These are phyloP conservation scores for Sinocyclocheilus rhinocerous DNA, from an alignment of 2,113 vertebrate genomes.

Conservation along the genomic window DNA sequence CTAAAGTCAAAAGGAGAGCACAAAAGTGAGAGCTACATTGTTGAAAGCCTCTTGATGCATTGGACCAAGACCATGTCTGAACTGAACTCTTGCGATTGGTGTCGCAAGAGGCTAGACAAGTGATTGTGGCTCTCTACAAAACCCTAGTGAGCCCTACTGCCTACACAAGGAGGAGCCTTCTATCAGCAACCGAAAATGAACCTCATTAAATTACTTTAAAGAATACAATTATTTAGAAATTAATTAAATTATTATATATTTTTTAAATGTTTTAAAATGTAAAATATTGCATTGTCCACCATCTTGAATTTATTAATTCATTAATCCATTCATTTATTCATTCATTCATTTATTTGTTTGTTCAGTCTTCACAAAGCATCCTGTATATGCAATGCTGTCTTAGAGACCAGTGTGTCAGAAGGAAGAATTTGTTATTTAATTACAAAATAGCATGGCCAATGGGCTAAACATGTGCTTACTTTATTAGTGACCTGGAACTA, in stretches of 20 bases:
- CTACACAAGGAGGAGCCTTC: too few species aligned
- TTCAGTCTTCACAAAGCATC: not conserved
- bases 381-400: not conserved
- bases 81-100: not conserved
- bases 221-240: too few species aligned
- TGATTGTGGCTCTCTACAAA: not conserved
- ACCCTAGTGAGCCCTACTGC: too few species aligned
- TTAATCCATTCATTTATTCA: too few species aligned
- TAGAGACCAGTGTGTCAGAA: not conserved
- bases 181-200: too few species aligned
- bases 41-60: not conserved
- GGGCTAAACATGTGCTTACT: not conserved
- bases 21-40: not conserved
- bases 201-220: too few species aligned
- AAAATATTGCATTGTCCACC: too few species aligned
- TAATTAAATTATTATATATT: too few species aligned
- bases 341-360: too few species aligned
- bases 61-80: not conserved
- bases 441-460: not conserved
- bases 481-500: not conserved
- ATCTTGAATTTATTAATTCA: too few species aligned
- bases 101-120: not conserved
- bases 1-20: constrained; percentile 19
- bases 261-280: too few species aligned
- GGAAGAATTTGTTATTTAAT: not conserved